These are phyloP conservation scores for Heliocidaris tuberculata DNA, from an alignment of 35 echinoderm and acorn worm genomes.

Conservation along the genomic window DNA sequence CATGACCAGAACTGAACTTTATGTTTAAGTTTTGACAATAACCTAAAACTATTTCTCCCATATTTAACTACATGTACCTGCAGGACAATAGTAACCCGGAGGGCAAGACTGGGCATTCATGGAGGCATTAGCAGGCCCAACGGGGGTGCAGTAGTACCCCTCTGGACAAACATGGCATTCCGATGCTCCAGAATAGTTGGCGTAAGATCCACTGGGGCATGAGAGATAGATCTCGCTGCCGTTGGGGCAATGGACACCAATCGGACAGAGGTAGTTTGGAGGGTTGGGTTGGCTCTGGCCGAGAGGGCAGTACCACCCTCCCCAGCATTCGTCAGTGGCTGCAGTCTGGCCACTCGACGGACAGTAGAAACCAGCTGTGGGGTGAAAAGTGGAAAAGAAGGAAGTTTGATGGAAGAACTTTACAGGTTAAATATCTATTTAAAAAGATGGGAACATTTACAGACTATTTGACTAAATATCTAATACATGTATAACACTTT, in stretches of 20 bases:
- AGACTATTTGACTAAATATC: no score
- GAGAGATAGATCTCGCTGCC: conserved; percentile 86
- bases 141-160: conserved; percentile 85
- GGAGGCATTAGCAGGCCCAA: conserved; percentile 71
- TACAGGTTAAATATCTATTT: background rate
- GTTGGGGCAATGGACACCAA: conserved; percentile 90
- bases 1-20: no score
- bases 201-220: conserved; percentile 69
- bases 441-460: no score
- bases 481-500: no score
- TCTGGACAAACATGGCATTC: conserved; percentile 81
- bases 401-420: background rate
- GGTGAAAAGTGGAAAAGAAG: conserved; percentile 5
- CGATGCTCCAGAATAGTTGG: conserved; percentile 90
- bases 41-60: no score
- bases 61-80: conserved; percentile 51
- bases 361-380: conserved; percentile 84
- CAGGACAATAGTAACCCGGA: conserved; percentile 84
- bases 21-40: no score
- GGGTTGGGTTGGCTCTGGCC: conserved; percentile 84
- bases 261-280: conserved; percentile 68
- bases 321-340: conserved; percentile 75
- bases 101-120: conserved; percentile 79
- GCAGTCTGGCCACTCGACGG: conserved; percentile 77
- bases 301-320: conserved; percentile 89